A percentile compares a stretch with the other conserved stretches of the same genome.
phyloP scores from a whole-genome alignment of 2,888 invertebrate genomes.

The Limnephilus lunatus region DNA sequence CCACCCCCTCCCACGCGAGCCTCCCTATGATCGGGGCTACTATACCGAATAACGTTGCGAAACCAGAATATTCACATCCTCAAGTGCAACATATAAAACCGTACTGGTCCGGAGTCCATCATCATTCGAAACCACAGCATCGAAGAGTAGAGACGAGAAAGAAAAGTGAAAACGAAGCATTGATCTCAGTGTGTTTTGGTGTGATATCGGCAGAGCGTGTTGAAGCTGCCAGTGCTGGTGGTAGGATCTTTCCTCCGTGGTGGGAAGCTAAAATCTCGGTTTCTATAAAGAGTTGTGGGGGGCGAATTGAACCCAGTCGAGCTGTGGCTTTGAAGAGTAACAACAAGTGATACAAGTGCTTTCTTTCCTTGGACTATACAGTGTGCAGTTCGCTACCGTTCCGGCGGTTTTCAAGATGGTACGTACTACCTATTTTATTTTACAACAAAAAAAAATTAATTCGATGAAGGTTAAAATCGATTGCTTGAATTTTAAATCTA shows the following conservation, averaged over 20 bases:
- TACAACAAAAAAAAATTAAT: not conserved
- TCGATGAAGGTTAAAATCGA: no score
- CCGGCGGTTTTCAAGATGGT: conserved; percentile 14
- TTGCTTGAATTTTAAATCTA: not conserved
- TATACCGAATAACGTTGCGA: conserved; percentile 46
- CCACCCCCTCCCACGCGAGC: conserved; percentile 56
- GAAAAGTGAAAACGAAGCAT: conserved; percentile 46
- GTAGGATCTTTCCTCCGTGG: conserved; percentile 54
- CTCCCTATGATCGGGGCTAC: conserved; percentile 27
- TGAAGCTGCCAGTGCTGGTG: conserved; percentile 25
- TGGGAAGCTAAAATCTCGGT: conserved; percentile 54
- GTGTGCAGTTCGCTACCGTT: conserved; percentile 23
- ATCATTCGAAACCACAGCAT: conserved; percentile 58
- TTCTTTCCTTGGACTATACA: conserved; percentile 19
- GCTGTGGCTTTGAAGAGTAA: conserved; percentile 67
- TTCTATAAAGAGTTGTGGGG: conserved; percentile 60
- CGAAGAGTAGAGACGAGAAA: conserved; percentile 45
- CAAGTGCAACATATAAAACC: conserved; percentile 57
- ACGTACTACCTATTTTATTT: not conserved
- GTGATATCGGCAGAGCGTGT: conserved; percentile 40
- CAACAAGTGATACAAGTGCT: conserved; percentile 67
- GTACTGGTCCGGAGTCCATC: not conserved
- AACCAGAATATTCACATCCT: conserved; percentile 55
- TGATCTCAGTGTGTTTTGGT: conserved; percentile 41
- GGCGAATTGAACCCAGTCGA: conserved; percentile 46